These are phyloP conservation scores for Maniola hyperantus DNA, from an alignment of 2,888 invertebrate genomes.

Conservation along the genomic window DNA sequence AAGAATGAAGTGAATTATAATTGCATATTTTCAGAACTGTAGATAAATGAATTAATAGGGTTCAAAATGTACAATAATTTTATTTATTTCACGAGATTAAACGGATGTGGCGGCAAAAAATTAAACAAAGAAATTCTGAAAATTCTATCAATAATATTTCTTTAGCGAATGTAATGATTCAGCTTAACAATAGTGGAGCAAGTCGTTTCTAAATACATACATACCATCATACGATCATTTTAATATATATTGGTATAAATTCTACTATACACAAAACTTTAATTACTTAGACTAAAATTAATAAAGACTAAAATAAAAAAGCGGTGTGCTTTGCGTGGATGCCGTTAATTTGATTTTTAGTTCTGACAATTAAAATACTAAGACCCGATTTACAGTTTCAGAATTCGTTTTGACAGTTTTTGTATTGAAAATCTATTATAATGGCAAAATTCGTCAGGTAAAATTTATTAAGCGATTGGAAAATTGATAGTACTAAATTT, in stretches of 20 bases:
- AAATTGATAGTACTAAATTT: too few species aligned
- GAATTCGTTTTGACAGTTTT: too few species aligned
- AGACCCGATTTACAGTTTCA: too few species aligned
- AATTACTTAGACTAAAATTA: not conserved
- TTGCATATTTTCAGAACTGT: too few species aligned
- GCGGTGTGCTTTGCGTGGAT: too few species aligned
- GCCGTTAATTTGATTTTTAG: not conserved
- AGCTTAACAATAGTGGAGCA: constrained; percentile 8
- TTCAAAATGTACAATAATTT: not conserved
- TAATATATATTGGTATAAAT: constrained; percentile 10
- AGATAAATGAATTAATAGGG: not conserved
- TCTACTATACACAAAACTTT: constrained; percentile 1
- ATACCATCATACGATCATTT: constrained; percentile 3
- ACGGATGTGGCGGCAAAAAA: not conserved
- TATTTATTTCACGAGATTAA: not conserved
- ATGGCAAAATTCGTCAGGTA: too few species aligned
- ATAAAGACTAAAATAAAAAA: too few species aligned
- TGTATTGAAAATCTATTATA: too few species aligned
- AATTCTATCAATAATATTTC: not conserved
- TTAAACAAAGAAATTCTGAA: not conserved
- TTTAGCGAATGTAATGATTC: not conserved
- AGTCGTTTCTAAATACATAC: not conserved
- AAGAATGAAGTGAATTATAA: too few species aligned
- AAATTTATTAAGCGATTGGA: too few species aligned
- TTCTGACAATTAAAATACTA: not conserved